Base-by-base conservation (phyloP, 2,113 vertebrate genomes). In the Loxodonta africana region DNA sequence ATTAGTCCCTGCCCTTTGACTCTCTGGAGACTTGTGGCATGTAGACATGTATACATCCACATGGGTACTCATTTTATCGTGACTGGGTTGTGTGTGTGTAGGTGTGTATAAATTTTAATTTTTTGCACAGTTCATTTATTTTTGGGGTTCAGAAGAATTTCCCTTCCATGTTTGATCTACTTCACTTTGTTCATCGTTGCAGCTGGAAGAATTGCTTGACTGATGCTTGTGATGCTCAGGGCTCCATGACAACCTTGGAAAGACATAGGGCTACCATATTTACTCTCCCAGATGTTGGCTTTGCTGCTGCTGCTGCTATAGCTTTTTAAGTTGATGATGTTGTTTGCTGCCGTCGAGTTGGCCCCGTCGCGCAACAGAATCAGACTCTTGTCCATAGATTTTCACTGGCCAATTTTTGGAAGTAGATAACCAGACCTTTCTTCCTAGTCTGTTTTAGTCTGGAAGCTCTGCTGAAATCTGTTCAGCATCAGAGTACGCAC, bases 221-320 rank as follows among this genome's bases (percentile, higher is more conserved):
- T 97, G 4, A 48, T 33, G 51, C 46, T 37, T 33, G 6, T 0
- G 48, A 44, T 20, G 60, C 77, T 33, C 1, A 6, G 51, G 78
- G 63, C 41, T 91, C 44, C 0, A 8, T 20, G 82, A 97, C 96
- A 88, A 67, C 18, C 73, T n/a, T 76, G 76, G 25, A 69, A 44
- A 4, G 69, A 82, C 6, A 62, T 48, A 83, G 63, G 82, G 0
- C 18, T 5, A 0, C 46, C 30, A 8, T 62, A 21, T 41, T 84
- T 62, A 0, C 95, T 96, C 73, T 90, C 97, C 91, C 95, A 92
- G 92, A 46, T 87, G 88, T 93, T 90, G 28, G 92, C 81, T 87
- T 69, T 97, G 51, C 74, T 97, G 98, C 97, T 97, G 51, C 74
- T 96, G 98, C 97, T 85, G 90, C 95, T 96, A 46, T 95, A 96